Evolutionary conservation across 2,797 vertebrate genomes (phyloP).

Genomic region (Urocyon cinereoargenteus): DNA sequence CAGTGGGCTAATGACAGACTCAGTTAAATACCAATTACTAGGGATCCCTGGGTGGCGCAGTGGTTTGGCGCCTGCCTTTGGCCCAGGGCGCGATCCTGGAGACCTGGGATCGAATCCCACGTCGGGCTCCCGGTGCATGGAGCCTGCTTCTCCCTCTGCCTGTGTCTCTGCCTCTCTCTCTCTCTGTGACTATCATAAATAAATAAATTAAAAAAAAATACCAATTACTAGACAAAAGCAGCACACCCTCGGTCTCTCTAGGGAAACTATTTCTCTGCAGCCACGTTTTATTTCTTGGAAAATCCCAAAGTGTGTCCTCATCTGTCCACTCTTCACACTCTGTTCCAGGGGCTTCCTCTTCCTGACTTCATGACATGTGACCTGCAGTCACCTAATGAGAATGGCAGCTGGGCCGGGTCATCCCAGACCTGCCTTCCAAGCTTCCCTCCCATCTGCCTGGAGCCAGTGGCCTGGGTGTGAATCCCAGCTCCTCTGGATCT

Average conservation of each 20-base stretch:
- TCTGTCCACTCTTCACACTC: background rate
- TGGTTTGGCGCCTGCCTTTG: too few species aligned
- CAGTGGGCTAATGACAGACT: background rate
- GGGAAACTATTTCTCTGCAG: background rate
- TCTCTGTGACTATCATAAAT: too few species aligned
- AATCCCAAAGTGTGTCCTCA: background rate
- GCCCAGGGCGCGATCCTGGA: too few species aligned
- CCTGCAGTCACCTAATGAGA: background rate
- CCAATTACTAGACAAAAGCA: background rate
- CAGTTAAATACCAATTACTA: too few species aligned
- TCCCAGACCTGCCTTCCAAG: background rate
- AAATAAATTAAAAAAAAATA: too few species aligned
- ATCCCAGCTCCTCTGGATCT: background rate
- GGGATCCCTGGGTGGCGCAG: too few species aligned
- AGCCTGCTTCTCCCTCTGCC: too few species aligned
- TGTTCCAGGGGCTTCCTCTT: background rate
- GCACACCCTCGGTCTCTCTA: background rate
- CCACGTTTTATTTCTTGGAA: background rate
- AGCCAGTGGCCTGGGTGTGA: fast-evolving
- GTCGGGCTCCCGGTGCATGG: too few species aligned
- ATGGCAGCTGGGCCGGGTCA: background rate
- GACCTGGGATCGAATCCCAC: too few species aligned
- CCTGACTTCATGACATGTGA: background rate
- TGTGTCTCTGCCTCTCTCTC: too few species aligned
- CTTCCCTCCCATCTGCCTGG: background rate